Percentiles rank a stretch among this genome's conserved stretches.
Conservation (phyloP, 2,113 vertebrate species). For the Apaloderma vittatum region DNA sequence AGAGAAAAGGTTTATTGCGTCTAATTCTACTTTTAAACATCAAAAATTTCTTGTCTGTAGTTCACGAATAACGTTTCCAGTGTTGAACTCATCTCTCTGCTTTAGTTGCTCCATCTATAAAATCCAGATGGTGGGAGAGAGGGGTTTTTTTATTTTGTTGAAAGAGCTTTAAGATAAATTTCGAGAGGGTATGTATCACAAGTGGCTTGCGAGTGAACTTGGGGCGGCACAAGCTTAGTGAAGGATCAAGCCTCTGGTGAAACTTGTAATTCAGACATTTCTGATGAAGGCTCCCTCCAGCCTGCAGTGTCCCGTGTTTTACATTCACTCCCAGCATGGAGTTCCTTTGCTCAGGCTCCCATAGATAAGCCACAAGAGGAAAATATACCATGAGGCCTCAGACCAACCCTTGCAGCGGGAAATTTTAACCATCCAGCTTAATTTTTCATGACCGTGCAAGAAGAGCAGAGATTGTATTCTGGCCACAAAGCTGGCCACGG, state of each 20-base stretch:
- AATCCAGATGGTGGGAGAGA: not conserved
- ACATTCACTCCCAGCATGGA: slow-evolving; percentile 39
- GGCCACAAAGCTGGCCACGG: not conserved
- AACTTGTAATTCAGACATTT: not conserved
- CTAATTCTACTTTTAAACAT: not conserved
- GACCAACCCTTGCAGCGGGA: not conserved
- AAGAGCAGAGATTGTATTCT: not conserved
- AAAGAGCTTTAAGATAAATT: not conserved
- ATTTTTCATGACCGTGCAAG: not conserved
- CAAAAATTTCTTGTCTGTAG: not conserved
- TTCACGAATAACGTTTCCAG: not conserved
- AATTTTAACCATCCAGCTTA: not conserved
- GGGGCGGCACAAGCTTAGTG: not conserved
- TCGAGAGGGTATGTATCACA: not conserved
- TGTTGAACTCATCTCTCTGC: not conserved
- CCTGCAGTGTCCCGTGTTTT: not conserved
- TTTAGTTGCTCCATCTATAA: not conserved
- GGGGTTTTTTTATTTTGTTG: not conserved
- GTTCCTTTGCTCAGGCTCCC: slow-evolving; percentile 44
- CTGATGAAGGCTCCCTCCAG: not conserved
- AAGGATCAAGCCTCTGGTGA: not conserved
- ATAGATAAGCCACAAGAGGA: not conserved
- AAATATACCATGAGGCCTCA: not conserved
- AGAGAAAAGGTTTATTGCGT: not conserved
- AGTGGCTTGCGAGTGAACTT: not conserved